Base-by-base conservation (phyloP, 2,797 vertebrate genomes). In the Ibycter americanus region DNA sequence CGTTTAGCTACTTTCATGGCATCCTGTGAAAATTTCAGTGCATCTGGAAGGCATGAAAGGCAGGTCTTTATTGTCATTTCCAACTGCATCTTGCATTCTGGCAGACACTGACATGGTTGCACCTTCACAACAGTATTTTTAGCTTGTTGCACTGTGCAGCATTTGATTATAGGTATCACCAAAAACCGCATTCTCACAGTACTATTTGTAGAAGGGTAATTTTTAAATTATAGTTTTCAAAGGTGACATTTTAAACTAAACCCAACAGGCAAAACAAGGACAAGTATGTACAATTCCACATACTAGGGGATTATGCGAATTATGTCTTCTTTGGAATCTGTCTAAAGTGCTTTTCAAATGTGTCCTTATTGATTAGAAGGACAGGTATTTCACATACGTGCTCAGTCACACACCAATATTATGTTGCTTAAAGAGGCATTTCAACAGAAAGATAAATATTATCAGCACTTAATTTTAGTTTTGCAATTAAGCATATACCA, bases 271-370 rank as follows among this genome's bases (percentile, higher is more conserved):
- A 83, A 73, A 83, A 90, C 2, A 4, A 87, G 34, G 36, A 84
- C 58, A 94, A 67, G 51, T 47, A 83, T 3, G 27, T 56, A 93
- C 61, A 85, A 44, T 90, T 88, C 42, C 84, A 93, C 59, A 61
- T 54, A 58, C 38, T 38, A 79, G 12, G 54, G 47, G 49, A 79
- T 46, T 82, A 93, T 8, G 36, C 3, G 9, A 94, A 84, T 70
- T 76, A 44, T 42, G n/a, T 54, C 32, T 8, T 82, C 81, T 96
- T 93, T 93, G 89, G 74, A 96, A 85, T 82, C 38, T 32, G 42
- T 94, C 52, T 94, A 87, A 96, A 97, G 95, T 96, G 93, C 90
- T 96, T 97, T 90, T 82, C 79, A 83, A 73, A 90, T 32, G 13
- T 59, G 76, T 76, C 85, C 87, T 83, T 54, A 23, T 2, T 27